These are phyloP conservation scores for Siniperca undulata DNA, from an alignment of 2,797 vertebrate species.

Conservation along the genomic window DNA sequence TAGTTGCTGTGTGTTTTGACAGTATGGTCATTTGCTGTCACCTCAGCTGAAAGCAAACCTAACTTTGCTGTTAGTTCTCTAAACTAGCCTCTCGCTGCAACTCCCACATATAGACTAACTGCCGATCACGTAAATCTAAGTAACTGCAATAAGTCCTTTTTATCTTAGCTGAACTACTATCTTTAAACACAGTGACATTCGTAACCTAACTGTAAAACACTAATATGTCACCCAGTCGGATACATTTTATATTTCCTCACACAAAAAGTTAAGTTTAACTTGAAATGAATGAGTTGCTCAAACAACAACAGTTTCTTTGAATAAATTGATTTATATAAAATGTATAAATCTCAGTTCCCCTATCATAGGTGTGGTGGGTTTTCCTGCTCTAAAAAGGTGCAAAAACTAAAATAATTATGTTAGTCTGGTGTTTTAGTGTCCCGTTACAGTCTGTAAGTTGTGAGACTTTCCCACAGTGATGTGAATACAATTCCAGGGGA, in stretches of 20 bases:
- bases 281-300: too few species aligned
- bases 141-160: background rate
- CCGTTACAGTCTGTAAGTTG: background rate
- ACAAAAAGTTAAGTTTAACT: background rate
- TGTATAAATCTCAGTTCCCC: background rate
- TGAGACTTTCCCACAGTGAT: slow-evolving; percentile 13
- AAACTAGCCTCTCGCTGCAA: background rate
- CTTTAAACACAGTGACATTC: background rate
- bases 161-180: background rate
- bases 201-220: background rate
- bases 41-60: background rate
- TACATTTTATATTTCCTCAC: background rate
- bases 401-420: slow-evolving; percentile 35
- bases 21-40: background rate
- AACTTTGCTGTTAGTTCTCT: background rate
- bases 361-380: slow-evolving; percentile 8
- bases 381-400: slow-evolving; percentile 24
- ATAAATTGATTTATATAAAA: background rate
- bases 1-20: background rate
- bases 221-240: background rate
- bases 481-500: slow-evolving; percentile 8
- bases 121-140: background rate
- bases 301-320: background rate
- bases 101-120: background rate
- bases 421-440: slow-evolving; percentile 32